Evolutionary conservation across 1,140 invertebrate species (phyloP), one percentile per base, ranked within the genome.

Genomic region (Sarcophaga bullata): DNA sequence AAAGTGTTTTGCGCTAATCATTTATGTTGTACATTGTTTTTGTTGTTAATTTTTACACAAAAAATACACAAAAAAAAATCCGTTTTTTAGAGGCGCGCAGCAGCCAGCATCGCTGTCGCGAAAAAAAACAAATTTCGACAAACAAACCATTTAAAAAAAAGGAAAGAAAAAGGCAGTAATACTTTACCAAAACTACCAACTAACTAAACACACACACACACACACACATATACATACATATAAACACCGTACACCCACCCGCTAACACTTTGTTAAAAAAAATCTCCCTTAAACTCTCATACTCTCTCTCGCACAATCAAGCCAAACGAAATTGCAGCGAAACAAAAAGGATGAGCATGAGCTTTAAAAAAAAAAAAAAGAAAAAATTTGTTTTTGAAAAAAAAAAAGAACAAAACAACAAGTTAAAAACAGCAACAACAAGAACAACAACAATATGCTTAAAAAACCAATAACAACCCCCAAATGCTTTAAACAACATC

Each of bases 101-200:
- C 75, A 15, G 75, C 48, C 19, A 52, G 48, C 62, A 50, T 87
- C 87, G 86, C 86, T 48, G 80, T 80, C 52, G 80, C 58, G 52
- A 48, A 80, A 62, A 2, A 37, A 37, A 37, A 37, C 1, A 37
- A 37, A 37, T 48, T 80, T 37, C 52, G 62, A 52, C 80, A 80
- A 68, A 78, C 75, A 80, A 68, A 78, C 75, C 48, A 78, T 78
- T 78, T 50, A 78, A 73, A 46, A 46, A 73, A 46, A 37, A 4
- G 25, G 25, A 37, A 37, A 37, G 13, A 52, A 68, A 78, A 78
- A 78, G 49, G 47, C 19, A 78, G 49, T 78, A 78, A 78, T 50
- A 48, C 75, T 78, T 78, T 17, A 78, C 75, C 75, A 78, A 78
- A 78, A 78, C 75, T 78, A 78, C n/a, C 75, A 78, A 17, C 48